Evolutionary conservation across 2,797 vertebrate genomes (phyloP).

Genomic region (Enteromius viviparus): DNA sequence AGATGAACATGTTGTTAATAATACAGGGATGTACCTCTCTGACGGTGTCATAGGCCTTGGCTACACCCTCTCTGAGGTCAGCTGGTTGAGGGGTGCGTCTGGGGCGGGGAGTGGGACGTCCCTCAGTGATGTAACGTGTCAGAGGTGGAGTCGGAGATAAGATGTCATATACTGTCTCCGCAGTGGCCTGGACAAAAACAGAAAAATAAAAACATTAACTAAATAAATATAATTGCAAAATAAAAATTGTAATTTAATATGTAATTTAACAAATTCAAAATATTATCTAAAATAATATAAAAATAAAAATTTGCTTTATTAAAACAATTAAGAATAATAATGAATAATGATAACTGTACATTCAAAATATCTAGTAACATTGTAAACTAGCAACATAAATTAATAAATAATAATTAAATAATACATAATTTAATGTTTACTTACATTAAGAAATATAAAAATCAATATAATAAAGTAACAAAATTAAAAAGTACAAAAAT

Average conservation of each 20-base stretch:
- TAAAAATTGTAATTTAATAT: background rate
- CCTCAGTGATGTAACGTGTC: constrained; percentile 83
- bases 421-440: background rate
- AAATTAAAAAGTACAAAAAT: background rate
- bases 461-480: background rate
- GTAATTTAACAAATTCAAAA: background rate
- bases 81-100: constrained; percentile 85
- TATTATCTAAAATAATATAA: background rate
- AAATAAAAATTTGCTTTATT: too few relatives aligned
- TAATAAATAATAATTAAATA: background rate
- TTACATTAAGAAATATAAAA: background rate
- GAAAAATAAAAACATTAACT: background rate
- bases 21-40: constrained; percentile 79
- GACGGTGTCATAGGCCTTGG: constrained; percentile 91
- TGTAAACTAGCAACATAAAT: background rate
- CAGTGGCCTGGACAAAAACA: constrained; percentile 80
- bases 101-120: constrained; percentile 75
- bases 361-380: background rate
- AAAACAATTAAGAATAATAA: background rate
- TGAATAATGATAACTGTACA: background rate
- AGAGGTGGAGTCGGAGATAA: constrained; percentile 87
- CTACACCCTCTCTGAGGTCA: constrained; percentile 90
- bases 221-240: background rate
- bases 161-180: constrained; percentile 93
- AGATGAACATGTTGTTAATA: background rate